Evolutionary conservation across 2,797 vertebrate species (phyloP), one percentile per base, ranked within the genome.

Genomic region (Anableps anableps): DNA sequence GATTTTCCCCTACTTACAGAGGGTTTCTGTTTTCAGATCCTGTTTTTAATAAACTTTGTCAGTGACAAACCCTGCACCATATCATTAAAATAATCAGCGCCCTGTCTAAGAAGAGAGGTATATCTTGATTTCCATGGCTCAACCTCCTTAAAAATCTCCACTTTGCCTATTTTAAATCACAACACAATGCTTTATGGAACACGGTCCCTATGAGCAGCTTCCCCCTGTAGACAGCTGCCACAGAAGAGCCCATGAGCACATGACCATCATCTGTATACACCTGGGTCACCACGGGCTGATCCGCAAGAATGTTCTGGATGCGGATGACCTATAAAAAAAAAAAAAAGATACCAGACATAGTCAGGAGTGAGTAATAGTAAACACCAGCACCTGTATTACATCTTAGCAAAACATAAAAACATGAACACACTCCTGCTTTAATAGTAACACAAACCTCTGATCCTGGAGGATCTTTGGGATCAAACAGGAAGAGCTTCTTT

Each of bases 161-260:
- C 13, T 17, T n/a, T 0, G n/a, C 6, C 80, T 94, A 94, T 72
- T 94, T 81, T 71, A 96, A 91, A 74, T 97, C 92, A 93, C 98
- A 99, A 64, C 92, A 94, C 62, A 99, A 85, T 5, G 97, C 96
- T 95, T 96, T 98, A 78, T 99, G 97, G 88, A 94, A 98, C 72
- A 98, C 89, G 0, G 97, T 97, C 76, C 98, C 98, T 4, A 99
- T 96, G 16, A 99, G 95, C 70, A 99, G 90, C 71, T 97, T 97
- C 5, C 94, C 81, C 43, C 82, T 86, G 0, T 97, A 95, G 0
- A 92, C 1, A 0, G 96, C 74, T 0, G 98, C 98, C 71, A 97
- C 97, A 0, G 97, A 97, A 29, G 96, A 97, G 1, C 91, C 97
- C 26, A 97, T 94, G 78, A 99, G 92, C 86, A 98, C 94, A 0